Conservation (phyloP, 2,888 invertebrate genomes). For the Rosalia funebris region DNA sequence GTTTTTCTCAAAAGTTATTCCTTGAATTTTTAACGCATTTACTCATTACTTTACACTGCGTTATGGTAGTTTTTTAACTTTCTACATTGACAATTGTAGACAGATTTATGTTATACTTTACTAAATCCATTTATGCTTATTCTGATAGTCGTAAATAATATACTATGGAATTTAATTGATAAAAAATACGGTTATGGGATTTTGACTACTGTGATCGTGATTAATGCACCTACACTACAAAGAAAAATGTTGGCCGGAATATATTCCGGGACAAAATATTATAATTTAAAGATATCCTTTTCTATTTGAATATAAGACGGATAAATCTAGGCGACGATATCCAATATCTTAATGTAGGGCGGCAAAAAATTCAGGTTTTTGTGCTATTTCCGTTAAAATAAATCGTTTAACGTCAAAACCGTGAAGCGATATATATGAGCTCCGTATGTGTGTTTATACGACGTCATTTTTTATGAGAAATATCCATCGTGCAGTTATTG, state of each 20-base stretch:
- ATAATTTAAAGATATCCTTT: slow-evolving; percentile 33
- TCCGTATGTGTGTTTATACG: slow-evolving; percentile 3
- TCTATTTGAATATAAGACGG: slow-evolving; percentile 35
- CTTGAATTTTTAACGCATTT: too few relatives aligned
- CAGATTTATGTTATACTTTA: too few relatives aligned
- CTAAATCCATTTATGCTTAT: too few relatives aligned
- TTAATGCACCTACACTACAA: too few relatives aligned
- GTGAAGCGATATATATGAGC: slow-evolving; percentile 29
- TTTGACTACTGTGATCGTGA: too few relatives aligned
- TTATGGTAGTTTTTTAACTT: too few relatives aligned
- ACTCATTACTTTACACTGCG: too few relatives aligned
- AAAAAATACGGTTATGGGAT: too few relatives aligned
- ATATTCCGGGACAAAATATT: slow-evolving; percentile 28
- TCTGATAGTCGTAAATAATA: too few relatives aligned
- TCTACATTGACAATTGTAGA: too few relatives aligned
- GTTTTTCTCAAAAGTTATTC: too few relatives aligned
- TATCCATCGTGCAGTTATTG: neutral
- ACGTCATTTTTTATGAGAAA: neutral
- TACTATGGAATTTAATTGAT: too few relatives aligned
- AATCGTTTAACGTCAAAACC: slow-evolving; percentile 33
- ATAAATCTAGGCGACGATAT: slow-evolving; percentile 39
- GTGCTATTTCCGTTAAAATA: slow-evolving; percentile 34
- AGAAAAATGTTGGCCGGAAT: slow-evolving; percentile 1
- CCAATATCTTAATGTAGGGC: slow-evolving; percentile 41
- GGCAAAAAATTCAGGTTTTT: slow-evolving; percentile 38